Evolutionary conservation across 2,113 vertebrate species (phyloP), one percentile per base, ranked within the genome.

Genomic region (Drymodes brunneopygia): DNA sequence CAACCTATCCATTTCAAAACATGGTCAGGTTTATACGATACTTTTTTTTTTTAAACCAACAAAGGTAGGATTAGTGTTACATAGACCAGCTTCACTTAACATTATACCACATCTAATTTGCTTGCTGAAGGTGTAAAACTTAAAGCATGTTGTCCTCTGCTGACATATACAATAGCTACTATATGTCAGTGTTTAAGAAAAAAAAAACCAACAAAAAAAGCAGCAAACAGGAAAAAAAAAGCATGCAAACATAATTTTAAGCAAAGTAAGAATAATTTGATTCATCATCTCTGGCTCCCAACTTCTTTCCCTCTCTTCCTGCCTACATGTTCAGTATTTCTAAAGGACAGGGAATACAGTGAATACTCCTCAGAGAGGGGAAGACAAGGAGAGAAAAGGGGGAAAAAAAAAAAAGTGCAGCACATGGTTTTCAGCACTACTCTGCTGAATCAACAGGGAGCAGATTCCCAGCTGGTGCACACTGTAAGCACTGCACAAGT

Each of bases 391-490:
- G 23, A 51, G 27, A 64, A 57, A 7, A 16, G 6, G 24, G 1
- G 0, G 1, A 2, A 7, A 16, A 28, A 18, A 25, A 12, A 10
- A 35, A 11, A 45, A 51, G 16, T 12, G 38, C 71, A 74, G 83
- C 70, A 80, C 86, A 69, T 86, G 60, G 83, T 67, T 93, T 94
- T 87, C 81, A 74, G 50, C 67, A 62, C 66, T 72, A 66, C 83
- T 81, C 54, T 90, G 90, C 82, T 92, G 93, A 94, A 95, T 90
- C 86, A 92, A 92, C 62, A 92, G 86, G 81, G 92, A 91, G 78
- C 92, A 91, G 77, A 50, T 67, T 81, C 93, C 80, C 94, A 94
- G 85, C 90, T 95, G 94, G 95, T 12, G 20, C 56, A 48, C 82
- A 35, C 83, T 69, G 84, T 62, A 29, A 72, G 86, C 20, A 36